Percentiles rank a stretch among this genome's conserved stretches.
Conservation (phyloP, 2,113 vertebrate species). For the Vulpes vulpes region DNA sequence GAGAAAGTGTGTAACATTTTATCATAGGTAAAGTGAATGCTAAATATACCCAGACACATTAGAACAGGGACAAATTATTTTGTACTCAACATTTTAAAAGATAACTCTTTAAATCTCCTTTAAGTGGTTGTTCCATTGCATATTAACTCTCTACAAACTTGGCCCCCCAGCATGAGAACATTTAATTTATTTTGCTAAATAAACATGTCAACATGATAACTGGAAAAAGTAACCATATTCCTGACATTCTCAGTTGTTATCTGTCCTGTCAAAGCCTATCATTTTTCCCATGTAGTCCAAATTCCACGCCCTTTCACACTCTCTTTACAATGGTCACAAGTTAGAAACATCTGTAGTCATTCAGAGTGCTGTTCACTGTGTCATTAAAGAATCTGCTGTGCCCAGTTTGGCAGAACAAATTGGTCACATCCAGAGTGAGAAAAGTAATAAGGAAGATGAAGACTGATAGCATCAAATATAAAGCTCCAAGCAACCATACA, state of each 20-base stretch:
- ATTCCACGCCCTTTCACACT: background rate
- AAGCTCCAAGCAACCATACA: background rate
- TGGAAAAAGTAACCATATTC: background rate
- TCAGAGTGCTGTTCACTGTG: background rate
- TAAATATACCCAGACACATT: slow-evolving; percentile 58
- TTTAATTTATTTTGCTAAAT: background rate
- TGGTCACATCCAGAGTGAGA: background rate
- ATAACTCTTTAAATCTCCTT: background rate
- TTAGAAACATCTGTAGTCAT: background rate
- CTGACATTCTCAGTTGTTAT: background rate
- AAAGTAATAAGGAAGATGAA: slow-evolving; percentile 6
- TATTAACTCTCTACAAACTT: background rate
- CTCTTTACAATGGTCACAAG: background rate
- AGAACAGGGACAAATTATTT: background rate
- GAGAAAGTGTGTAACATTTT: slow-evolving; percentile 14
- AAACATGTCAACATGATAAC: background rate
- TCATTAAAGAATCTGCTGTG: background rate
- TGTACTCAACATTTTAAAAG: background rate
- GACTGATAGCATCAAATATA: background rate
- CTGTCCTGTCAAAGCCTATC: background rate
- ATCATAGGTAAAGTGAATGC: slow-evolving; percentile 11
- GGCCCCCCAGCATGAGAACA: background rate
- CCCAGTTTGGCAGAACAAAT: background rate
- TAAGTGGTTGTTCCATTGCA: background rate
- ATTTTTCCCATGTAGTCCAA: background rate